A percentile compares a stretch with the other conserved stretches of the same genome.
Conservation (phyloP, 2,888 invertebrate species). For the Metacarcinus magister region DNA sequence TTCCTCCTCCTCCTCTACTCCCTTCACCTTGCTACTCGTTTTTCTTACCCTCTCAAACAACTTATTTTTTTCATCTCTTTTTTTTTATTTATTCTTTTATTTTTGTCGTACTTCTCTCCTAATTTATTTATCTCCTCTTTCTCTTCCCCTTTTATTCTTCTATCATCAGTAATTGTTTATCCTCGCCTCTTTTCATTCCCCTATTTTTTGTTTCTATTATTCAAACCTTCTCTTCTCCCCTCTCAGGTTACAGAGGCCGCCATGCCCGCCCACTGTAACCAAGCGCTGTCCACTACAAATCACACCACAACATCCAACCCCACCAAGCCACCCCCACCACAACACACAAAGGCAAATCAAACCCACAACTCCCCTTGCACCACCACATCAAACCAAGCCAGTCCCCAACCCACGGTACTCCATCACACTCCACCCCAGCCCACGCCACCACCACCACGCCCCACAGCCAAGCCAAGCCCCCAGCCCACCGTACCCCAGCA, state of each 20-base stretch:
- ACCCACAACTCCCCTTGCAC: background rate
- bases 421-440: background rate
- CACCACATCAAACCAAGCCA: background rate
- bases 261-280: background rate
- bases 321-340: background rate
- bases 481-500: background rate
- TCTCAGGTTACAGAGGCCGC: background rate
- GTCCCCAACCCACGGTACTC: background rate
- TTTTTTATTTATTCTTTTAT: too few species aligned
- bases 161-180: background rate
- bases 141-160: background rate
- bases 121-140: background rate
- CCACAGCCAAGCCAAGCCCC: background rate
- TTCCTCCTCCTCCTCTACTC: background rate
- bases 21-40: background rate
- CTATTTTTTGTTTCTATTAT: background rate
- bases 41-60: background rate
- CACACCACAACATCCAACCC: background rate
- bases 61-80: too few species aligned
- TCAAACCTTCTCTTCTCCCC: background rate
- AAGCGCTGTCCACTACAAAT: background rate
- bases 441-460: background rate
- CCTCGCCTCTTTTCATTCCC: background rate
- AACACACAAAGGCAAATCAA: background rate
- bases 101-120: too few species aligned